phyloP scores from a whole-genome alignment of 1,140 invertebrate genomes.

The Olivierus martensii region DNA sequence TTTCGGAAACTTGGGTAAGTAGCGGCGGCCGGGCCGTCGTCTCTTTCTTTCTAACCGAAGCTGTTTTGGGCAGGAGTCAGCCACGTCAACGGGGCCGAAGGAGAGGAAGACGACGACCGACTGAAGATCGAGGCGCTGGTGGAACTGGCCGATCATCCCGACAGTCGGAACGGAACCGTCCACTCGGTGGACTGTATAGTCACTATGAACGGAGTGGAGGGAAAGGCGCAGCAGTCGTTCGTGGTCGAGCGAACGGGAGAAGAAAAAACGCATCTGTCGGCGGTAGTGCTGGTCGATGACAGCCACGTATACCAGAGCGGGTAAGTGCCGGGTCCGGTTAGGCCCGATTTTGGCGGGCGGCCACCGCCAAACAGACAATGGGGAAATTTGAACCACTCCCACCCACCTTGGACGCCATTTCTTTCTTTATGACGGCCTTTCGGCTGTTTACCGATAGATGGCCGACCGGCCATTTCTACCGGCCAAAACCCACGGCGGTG shows the following conservation, averaged over 20 bases:
- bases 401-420: too few species aligned
- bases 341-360: too few species aligned
- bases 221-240: slow-evolving; percentile 5
- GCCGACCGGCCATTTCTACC: too few species aligned
- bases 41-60: neutral
- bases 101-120: slow-evolving; percentile 17
- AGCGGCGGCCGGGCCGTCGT: neutral
- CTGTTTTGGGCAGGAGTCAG: neutral
- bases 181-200: slow-evolving; percentile 12
- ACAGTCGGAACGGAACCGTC: slow-evolving; percentile 6
- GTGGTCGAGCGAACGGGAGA: slow-evolving; percentile 1
- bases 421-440: too few species aligned
- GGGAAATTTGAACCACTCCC: too few species aligned
- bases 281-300: slow-evolving; percentile 10
- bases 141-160: slow-evolving; percentile 19
- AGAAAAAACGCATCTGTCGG: slow-evolving; percentile 13
- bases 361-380: too few species aligned
- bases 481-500: too few species aligned
- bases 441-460: too few species aligned
- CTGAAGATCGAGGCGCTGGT: slow-evolving; percentile 17
- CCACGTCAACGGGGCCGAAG: slow-evolving; percentile 9
- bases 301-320: slow-evolving; percentile 14
- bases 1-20: slow-evolving; percentile 19
- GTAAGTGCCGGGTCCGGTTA: neutral
- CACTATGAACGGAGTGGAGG: neutral